Percentiles rank a stretch among this genome's conserved stretches.
Conservation (phyloP, 2,113 vertebrate genomes). For the Corynorhinus townsendii region DNA sequence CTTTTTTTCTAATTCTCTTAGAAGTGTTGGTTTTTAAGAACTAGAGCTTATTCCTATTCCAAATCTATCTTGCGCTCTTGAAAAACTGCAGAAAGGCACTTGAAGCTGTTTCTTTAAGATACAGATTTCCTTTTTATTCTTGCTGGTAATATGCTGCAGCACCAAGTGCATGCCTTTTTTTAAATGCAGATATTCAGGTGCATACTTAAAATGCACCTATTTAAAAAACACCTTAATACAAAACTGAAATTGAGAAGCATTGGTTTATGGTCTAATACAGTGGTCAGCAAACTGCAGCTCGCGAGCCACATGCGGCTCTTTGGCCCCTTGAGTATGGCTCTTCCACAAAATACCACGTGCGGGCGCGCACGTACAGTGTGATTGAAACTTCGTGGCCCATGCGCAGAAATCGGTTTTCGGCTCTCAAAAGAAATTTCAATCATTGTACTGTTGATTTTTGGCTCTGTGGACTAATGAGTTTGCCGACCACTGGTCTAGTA, state of each 20-base stretch:
- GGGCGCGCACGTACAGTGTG: no score
- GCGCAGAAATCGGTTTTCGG: no score
- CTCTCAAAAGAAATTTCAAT: no score
- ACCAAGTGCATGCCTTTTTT: neutral
- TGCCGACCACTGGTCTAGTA: neutral
- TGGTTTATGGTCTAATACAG: neutral
- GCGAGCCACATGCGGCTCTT: no score
- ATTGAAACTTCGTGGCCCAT: no score
- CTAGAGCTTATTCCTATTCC: constrained; percentile 80
- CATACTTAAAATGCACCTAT: neutral
- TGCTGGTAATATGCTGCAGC: constrained; percentile 77
- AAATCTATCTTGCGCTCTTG: constrained; percentile 83
- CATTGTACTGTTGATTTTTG: no score
- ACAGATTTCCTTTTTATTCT: constrained; percentile 73
- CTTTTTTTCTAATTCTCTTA: constrained; percentile 78
- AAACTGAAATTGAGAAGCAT: neutral
- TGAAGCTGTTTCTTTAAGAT: constrained; percentile 86
- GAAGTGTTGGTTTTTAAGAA: constrained; percentile 81
- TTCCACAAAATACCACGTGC: no score
- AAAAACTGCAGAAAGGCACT: constrained; percentile 92
- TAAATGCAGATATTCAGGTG: neutral
- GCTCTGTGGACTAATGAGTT: no score
- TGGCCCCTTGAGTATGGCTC: no score
- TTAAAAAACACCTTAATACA: neutral
- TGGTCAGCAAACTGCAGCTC: no score